phyloP scores from a whole-genome alignment of 1,140 invertebrate species.

The Zaprionus vittiger region DNA sequence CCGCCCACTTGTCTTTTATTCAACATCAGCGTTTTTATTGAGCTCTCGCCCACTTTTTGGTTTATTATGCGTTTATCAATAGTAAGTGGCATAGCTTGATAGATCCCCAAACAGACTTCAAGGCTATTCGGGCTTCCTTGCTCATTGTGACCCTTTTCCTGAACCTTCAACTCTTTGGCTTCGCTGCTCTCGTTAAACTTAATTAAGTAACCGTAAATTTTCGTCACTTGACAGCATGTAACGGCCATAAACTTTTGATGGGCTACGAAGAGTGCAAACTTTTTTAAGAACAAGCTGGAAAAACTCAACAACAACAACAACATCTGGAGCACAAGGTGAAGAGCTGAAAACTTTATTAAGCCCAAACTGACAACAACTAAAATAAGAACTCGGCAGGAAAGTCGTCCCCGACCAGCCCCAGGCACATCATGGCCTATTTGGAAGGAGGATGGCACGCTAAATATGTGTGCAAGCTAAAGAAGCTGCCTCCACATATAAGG shows the following conservation, averaged over 20 bases:
- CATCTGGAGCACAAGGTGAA: neutral
- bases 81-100: neutral
- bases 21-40: slow-evolving; percentile 15
- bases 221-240: slow-evolving; percentile 54
- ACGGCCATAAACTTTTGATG: slow-evolving; percentile 63
- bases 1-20: slow-evolving; percentile 26
- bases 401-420: slow-evolving; percentile 16
- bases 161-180: neutral
- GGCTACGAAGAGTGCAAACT: slow-evolving; percentile 28
- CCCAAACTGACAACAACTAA: slow-evolving; percentile 9
- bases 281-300: slow-evolving; percentile 12
- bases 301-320: neutral
- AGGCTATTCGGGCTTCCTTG: neutral
- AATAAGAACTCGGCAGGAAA: slow-evolving; percentile 21
- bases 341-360: slow-evolving; percentile 25
- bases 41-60: slow-evolving; percentile 9
- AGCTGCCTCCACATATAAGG: slow-evolving; percentile 42
- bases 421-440: slow-evolving; percentile 32
- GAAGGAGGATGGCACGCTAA: slow-evolving; percentile 34
- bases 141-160: neutral
- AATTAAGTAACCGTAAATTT: slow-evolving; percentile 66
- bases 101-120: neutral
- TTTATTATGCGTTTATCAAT: neutral
- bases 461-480: slow-evolving; percentile 19
- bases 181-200: slow-evolving; percentile 42